Evolutionary conservation across 2,888 invertebrate species (phyloP).

Genomic region (Tipula vernalis): DNA sequence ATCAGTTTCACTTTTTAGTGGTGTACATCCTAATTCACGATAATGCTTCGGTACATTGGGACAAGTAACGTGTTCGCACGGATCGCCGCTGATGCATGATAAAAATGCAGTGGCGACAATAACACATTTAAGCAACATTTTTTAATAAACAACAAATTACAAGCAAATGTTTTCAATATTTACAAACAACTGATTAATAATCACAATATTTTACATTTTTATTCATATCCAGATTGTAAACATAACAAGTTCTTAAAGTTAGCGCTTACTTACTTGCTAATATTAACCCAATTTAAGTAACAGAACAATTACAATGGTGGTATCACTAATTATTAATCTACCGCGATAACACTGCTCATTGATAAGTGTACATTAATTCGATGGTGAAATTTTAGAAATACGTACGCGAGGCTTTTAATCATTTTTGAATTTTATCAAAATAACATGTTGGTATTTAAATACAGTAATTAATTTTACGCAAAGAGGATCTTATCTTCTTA

Average conservation of each 20-base stretch:
- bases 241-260: neutral
- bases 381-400: neutral
- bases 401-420: too few species aligned
- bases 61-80: neutral
- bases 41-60: slow-evolving; percentile 12
- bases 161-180: neutral
- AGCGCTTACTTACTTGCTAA: neutral
- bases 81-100: slow-evolving; percentile 7
- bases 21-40: slow-evolving; percentile 14
- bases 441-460: too few species aligned
- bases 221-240: neutral
- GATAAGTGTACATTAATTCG: neutral
- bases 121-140: neutral
- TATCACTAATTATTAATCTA: too few species aligned
- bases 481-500: too few species aligned
- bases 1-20: neutral
- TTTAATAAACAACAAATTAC: neutral
- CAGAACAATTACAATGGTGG: neutral
- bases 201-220: neutral
- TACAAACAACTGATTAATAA: neutral
- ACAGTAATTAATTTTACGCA: too few species aligned
- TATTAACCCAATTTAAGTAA: neutral
- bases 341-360: neutral
- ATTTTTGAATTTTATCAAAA: too few species aligned
- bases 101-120: neutral